phyloP scores from a whole-genome alignment of 2,113 vertebrate genomes.

The Esox niger region DNA sequence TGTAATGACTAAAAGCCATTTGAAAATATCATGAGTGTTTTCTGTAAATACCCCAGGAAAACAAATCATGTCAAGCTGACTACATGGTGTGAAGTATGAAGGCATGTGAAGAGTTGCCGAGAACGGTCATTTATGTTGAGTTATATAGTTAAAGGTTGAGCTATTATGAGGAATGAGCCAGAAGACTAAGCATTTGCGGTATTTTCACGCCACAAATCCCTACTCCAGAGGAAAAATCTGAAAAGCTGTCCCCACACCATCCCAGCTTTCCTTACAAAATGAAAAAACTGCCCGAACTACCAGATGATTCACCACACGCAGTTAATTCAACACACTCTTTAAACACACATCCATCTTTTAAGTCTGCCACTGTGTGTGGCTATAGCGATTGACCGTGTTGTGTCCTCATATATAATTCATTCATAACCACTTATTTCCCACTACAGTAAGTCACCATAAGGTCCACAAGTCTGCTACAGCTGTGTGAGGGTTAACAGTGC shows the following conservation, averaged over 20 bases:
- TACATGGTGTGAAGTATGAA: too few species aligned
- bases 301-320: background rate
- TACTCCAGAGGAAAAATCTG: background rate
- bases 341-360: background rate
- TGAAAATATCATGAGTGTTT: too few species aligned
- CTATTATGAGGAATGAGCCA: background rate
- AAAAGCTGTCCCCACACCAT: background rate
- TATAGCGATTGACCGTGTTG: background rate
- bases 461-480: background rate
- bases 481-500: background rate
- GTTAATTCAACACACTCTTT: background rate
- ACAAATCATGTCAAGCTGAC: too few species aligned
- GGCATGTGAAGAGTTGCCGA: background rate
- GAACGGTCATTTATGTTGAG: background rate
- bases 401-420: slow-evolving; percentile 13
- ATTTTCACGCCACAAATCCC: background rate
- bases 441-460: background rate
- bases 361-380: background rate
- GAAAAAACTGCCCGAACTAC: background rate
- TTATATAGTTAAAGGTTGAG: background rate
- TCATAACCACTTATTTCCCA: slow-evolving; percentile 3
- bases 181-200: background rate
- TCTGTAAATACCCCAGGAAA: too few species aligned
- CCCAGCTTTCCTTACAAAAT: background rate
- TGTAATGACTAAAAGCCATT: too few species aligned